Percentiles rank a stretch among this genome's conserved stretches.
These are phyloP conservation scores for Dasysyrphus tricinctus DNA, from an alignment of 2,888 invertebrate genomes.

Conservation along the genomic window DNA sequence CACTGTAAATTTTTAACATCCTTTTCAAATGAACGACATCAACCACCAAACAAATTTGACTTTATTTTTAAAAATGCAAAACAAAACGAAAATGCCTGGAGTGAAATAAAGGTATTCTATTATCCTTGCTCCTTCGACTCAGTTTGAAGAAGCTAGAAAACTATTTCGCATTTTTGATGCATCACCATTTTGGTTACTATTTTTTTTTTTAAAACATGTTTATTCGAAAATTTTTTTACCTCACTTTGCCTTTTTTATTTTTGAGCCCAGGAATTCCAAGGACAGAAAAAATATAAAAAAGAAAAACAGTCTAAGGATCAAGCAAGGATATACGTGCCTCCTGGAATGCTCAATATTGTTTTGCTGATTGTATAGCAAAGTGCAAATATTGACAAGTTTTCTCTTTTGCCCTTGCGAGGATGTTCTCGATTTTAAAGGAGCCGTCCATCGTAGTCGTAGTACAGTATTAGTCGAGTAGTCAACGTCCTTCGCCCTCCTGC, in stretches of 20 bases:
- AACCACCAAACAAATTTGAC: slow-evolving; percentile 39
- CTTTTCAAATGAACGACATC: neutral
- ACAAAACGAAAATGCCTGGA: neutral
- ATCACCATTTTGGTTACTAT: neutral
- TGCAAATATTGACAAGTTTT: slow-evolving; percentile 66
- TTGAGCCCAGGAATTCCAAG: slow-evolving; percentile 19
- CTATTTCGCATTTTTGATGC: slow-evolving; percentile 45
- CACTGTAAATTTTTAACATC: slow-evolving; percentile 4
- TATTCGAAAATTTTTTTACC: slow-evolving; percentile 47
- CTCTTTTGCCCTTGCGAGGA: slow-evolving; percentile 20
- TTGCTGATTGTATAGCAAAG: slow-evolving; percentile 57
- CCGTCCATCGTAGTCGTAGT: neutral
- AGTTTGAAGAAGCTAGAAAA: slow-evolving; percentile 1
- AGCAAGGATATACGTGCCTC: slow-evolving; percentile 25
- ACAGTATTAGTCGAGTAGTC: neutral
- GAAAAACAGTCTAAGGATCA: neutral
- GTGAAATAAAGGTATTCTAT: slow-evolving; percentile 10
- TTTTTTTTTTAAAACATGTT: slow-evolving; percentile 10
- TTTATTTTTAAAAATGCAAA: slow-evolving; percentile 50
- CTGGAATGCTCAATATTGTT: slow-evolving; percentile 51
- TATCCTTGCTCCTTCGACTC: slow-evolving; percentile 30
- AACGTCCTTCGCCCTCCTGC: slow-evolving; percentile 50
- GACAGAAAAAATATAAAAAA: slow-evolving; percentile 6
- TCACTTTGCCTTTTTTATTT: slow-evolving; percentile 1
- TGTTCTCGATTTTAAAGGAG: slow-evolving; percentile 6